Conservation (phyloP, 2,888 invertebrate genomes). For the Globia sparganii region DNA sequence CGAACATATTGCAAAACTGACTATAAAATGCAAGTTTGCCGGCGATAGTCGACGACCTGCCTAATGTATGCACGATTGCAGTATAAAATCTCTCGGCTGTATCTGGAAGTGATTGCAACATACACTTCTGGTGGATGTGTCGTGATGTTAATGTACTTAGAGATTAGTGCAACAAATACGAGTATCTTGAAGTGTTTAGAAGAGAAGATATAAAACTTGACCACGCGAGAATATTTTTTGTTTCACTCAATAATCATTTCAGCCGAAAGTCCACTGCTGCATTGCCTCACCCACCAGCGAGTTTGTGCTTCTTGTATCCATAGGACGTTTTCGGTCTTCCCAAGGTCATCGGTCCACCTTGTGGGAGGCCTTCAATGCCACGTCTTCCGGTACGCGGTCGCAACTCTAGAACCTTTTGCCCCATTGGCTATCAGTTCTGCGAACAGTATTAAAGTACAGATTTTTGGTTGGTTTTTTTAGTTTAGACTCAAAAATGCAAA, state of each 20-base stretch:
- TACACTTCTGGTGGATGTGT: conserved; percentile 36
- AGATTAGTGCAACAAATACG: conserved; percentile 8
- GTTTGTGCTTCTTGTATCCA: not conserved
- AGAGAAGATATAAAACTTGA: not conserved
- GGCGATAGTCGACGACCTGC: conserved; percentile 31
- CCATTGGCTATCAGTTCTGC: not conserved
- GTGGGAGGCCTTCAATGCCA: no score
- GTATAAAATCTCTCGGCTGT: conserved; percentile 29
- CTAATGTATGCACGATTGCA: conserved; percentile 56
- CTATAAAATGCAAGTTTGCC: conserved; percentile 38
- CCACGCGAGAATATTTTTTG: not conserved
- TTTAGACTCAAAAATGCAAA: not conserved
- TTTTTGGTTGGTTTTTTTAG: not conserved
- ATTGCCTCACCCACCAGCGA: not conserved
- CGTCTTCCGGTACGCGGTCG: not conserved
- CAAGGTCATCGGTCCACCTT: not conserved
- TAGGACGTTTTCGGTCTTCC: not conserved
- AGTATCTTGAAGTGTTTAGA: not conserved
- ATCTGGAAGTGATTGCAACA: conserved; percentile 52
- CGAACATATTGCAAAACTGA: not conserved
- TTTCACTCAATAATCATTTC: not conserved
- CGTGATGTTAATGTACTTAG: conserved; percentile 7
- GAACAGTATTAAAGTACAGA: not conserved
- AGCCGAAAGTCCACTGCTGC: not conserved
- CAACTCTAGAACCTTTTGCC: not conserved